A percentile compares a stretch with the other conserved stretches of the same genome.
Conservation (phyloP, 53 echinoderm and acorn worm species). For the Temnopleurus reevesii region DNA sequence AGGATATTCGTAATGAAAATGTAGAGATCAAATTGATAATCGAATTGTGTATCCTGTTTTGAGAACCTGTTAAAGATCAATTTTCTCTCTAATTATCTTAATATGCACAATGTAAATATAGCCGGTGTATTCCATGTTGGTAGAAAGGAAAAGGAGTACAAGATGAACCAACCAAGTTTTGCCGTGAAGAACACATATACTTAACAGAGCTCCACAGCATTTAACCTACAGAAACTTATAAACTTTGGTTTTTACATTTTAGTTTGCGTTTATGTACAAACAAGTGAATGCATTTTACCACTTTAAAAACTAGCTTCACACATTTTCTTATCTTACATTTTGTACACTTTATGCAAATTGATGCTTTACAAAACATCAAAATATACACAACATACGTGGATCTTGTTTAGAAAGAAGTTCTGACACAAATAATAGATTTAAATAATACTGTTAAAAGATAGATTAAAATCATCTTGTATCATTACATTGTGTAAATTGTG, state of each 20-base stretch:
- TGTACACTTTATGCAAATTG: neutral
- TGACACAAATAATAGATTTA: neutral
- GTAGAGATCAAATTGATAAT: too few relatives aligned
- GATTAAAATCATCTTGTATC: neutral
- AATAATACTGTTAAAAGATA: slow-evolving; percentile 8
- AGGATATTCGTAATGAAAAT: too few relatives aligned
- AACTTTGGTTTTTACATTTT: neutral
- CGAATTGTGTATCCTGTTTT: too few relatives aligned
- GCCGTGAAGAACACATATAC: neutral
- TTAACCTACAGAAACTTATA: neutral
- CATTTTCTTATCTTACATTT: slow-evolving; percentile 36
- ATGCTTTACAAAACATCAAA: neutral
- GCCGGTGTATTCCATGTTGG: neutral
- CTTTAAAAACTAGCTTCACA: slow-evolving; percentile 19
- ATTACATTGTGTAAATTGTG: too few relatives aligned
- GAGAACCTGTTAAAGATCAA: too few relatives aligned
- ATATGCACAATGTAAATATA: too few relatives aligned
- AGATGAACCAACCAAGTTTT: neutral
- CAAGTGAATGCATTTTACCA: slow-evolving; percentile 17
- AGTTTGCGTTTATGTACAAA: slow-evolving; percentile 18
- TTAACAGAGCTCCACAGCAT: neutral
- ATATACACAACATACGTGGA: neutral
- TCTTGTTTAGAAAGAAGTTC: neutral
- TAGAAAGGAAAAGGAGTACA: neutral
- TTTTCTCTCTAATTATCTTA: too few relatives aligned